Base-by-base conservation (phyloP, 2,113 vertebrate genomes). In the Pseudopodoces humilis region DNA sequence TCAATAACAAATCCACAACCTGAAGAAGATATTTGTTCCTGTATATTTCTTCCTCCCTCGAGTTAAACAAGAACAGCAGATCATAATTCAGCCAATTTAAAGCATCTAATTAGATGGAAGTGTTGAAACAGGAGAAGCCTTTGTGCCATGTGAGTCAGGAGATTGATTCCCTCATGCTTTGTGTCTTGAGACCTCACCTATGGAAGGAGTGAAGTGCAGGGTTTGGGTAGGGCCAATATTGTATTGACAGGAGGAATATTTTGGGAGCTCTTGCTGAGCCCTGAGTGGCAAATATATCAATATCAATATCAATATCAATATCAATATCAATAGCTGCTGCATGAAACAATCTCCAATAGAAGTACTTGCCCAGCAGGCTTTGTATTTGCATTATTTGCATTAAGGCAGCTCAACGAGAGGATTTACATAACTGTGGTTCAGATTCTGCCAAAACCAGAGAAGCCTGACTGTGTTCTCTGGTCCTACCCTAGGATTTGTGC, bases 21-120 rank as follows among this genome's bases (percentile, higher is more conserved):
- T 0, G 0, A 68, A 60, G 37, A 75, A 43, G 18, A 16, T 49
- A 44, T 0, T 5, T 44, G 5, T 39, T 27, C 17, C 11, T 31
- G 9, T 35, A 19, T 30, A 22, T 90, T 79, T 79, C 21, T 27
- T 44, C 47, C 27, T 71, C 65, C 28, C 17, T 64, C 41, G 21
- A 37, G 43, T 62, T 60, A 60, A 89, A 72, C 14, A 43, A 58
- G 14, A 84, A 11, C 11, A 75, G 50, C 11, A 79, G 35, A 41
- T 46, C 35, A 58, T 44, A 55, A 56, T 62, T 86, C 47, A 86
- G 76, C 28, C 63, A 41, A 35, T 52, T 89, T 76, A 79, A 65
- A 69, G 15, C 27, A 18, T 56, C n/a, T 86, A 31, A 56, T 81
- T 55, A 39, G n/a, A 30, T 37, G 17, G 20, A 49, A 77, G 52